phyloP scores from a whole-genome alignment of 2,797 vertebrate genomes.

The Morelia viridis region DNA sequence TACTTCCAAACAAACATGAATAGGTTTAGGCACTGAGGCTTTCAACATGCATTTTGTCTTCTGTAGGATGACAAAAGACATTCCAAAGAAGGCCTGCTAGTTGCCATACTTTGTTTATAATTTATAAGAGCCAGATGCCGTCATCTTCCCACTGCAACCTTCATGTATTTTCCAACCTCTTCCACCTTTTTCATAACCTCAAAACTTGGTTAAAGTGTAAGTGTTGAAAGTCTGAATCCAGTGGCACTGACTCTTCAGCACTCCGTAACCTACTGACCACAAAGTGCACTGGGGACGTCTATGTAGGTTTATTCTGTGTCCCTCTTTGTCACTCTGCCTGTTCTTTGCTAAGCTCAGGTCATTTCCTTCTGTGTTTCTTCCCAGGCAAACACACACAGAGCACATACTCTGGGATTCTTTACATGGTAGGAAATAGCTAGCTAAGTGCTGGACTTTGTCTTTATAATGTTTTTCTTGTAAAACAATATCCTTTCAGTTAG shows the following conservation, averaged over 20 bases:
- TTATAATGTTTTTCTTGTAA: background rate
- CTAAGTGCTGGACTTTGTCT: background rate
- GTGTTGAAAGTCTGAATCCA: background rate
- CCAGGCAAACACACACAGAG: background rate
- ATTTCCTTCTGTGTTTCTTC: background rate
- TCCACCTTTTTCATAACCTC: background rate
- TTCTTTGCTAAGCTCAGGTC: background rate
- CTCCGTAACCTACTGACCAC: background rate
- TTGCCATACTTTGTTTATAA: background rate
- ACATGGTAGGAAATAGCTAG: background rate
- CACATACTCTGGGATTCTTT: background rate
- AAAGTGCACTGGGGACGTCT: background rate
- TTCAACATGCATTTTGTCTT: background rate
- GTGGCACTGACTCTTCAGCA: background rate
- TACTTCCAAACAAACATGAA: background rate
- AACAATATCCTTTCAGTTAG: background rate
- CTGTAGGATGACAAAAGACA: background rate
- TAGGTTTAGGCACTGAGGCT: background rate
- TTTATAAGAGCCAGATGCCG: background rate
- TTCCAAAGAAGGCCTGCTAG: background rate
- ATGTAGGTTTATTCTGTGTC: background rate
- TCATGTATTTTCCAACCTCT: background rate
- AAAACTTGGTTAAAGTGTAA: background rate
- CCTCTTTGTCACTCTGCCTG: background rate
- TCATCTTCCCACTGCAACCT: background rate